phyloP scores from a whole-genome alignment of 1,140 invertebrate species.

The Euborellia annulipes region DNA sequence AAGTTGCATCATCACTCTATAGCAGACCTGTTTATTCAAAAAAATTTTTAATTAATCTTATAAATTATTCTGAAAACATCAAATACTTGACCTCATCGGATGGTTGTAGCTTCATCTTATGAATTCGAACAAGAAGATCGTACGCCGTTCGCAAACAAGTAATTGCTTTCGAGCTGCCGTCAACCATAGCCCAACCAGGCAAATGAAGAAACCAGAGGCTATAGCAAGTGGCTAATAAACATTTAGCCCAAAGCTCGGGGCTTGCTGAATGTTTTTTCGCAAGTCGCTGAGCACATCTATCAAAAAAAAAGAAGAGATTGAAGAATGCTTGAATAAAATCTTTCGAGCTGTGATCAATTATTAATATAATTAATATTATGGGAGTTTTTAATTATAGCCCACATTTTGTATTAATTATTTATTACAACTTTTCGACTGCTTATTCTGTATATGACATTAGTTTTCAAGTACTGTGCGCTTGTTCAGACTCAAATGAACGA shows the following conservation, averaged over 20 bases:
- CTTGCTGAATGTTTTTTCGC: constrained; percentile 51
- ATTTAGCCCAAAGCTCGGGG: constrained; percentile 84
- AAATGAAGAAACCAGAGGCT: constrained; percentile 97
- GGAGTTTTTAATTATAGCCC: too few species aligned
- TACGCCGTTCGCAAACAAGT: constrained; percentile 70
- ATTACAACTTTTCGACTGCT: too few species aligned
- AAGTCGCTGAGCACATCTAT: constrained; percentile 64
- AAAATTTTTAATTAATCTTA: too few species aligned
- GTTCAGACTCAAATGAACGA: too few species aligned
- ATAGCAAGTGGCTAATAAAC: constrained; percentile 69
- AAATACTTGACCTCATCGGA: constrained; percentile 65
- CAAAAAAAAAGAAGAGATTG: too few species aligned
- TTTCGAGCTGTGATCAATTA: too few species aligned
- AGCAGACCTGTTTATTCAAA: constrained; percentile 58
- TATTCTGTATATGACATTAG: too few species aligned
- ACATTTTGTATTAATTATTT: too few species aligned
- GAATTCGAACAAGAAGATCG: constrained; percentile 71
- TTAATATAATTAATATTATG: too few species aligned
- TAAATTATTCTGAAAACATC: too few species aligned
- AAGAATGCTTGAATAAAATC: too few species aligned
- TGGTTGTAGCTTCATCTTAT: constrained; percentile 57
- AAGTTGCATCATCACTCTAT: constrained; percentile 95
- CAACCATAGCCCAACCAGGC: constrained; percentile 52
- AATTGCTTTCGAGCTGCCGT: constrained; percentile 44
- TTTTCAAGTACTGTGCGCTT: too few species aligned